Base-by-base conservation (phyloP, 2,797 vertebrate genomes). In the Ptychobarbus kaznakovi region DNA sequence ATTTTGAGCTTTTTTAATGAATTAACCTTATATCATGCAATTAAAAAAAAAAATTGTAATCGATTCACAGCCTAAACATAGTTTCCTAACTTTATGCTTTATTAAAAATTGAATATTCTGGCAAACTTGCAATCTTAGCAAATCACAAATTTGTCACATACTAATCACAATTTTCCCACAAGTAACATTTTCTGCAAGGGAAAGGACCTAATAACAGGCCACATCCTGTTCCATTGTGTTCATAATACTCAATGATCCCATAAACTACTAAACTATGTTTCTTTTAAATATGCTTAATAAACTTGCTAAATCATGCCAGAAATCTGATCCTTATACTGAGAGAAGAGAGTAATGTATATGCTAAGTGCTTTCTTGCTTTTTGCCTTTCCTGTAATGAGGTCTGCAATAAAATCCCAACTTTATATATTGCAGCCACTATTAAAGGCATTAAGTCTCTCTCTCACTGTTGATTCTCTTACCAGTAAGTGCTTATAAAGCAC, bases 311-410 rank as follows among this genome's bases (percentile, higher is more conserved):
- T 69, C 20, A 20, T 42, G 46, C n/a, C 22, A 46, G 70, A 65
- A 32, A 32, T 49, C 11, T n/a, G 42, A 56, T 66, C 35, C 46
- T 40, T 44, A 61, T 28, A 35, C 12, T 25, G 20, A n/a, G 20
- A n/a, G n/a, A 38, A n/a, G 46, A 10, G 42, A 56, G 15, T 78
- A 78, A 84, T 77, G 65, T 40, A 70, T 38, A 76, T 25, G 3
- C 9, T 79, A 63, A 80, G 68, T 44, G 22, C 76, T 58, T 84
- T 68, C 40, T 46, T 82, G 61, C 35, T 69, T 56, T 66, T 38
- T 32, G 49, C 61, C 56, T 84, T n/a, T 80, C 74, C n/a, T 86
- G 61, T 73, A 84, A 86, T 84, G 49, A 85, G 51, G 12, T 75
- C 61, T 79, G 58, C 46, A 82, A 74, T 84, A 78, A 82, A 72